Evolutionary conservation across 2,113 vertebrate species (phyloP).

Genomic region (Scatophagus argus): DNA sequence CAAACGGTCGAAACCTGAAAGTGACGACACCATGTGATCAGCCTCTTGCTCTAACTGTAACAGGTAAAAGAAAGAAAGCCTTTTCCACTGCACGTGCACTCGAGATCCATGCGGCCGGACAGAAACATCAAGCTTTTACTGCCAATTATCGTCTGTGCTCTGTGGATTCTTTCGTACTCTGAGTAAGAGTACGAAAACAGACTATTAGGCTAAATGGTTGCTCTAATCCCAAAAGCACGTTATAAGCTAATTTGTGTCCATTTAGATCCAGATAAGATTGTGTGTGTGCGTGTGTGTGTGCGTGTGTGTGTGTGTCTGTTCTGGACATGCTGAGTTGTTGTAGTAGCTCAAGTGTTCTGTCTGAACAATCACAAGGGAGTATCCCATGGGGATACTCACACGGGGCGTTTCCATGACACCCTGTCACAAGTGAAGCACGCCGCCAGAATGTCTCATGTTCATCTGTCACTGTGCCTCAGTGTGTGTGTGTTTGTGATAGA

Average conservation of each 20-base stretch:
- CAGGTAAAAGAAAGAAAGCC: slow-evolving; percentile 25
- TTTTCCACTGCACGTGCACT: slow-evolving; percentile 19
- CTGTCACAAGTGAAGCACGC: slow-evolving; percentile 69
- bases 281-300: slow-evolving; percentile 26
- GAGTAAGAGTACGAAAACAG: slow-evolving; percentile 55
- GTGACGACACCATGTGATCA: slow-evolving; percentile 25
- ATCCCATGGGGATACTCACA: slow-evolving; percentile 70
- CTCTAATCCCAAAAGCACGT: slow-evolving; percentile 71
- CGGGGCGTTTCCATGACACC: slow-evolving; percentile 82
- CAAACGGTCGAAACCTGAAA: slow-evolving; percentile 53
- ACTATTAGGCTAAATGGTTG: slow-evolving; percentile 63
- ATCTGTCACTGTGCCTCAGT: slow-evolving; percentile 55
- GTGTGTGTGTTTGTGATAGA: slow-evolving; percentile 16
- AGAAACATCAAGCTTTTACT: slow-evolving; percentile 44
- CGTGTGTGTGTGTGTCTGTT: slow-evolving; percentile 34
- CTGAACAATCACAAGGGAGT: slow-evolving; percentile 71
- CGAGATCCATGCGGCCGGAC: slow-evolving; percentile 25
- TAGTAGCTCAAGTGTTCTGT: slow-evolving; percentile 67
- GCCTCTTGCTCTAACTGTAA: neutral
- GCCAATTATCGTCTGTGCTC: slow-evolving; percentile 45
- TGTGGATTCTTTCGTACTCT: too few relatives aligned
- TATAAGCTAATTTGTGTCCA: slow-evolving; percentile 74
- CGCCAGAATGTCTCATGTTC: slow-evolving; percentile 73
- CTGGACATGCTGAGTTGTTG: slow-evolving; percentile 52
- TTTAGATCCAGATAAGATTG: slow-evolving; percentile 72